Evolutionary conservation across 2,797 vertebrate genomes (phyloP).

Genomic region (Emys orbicularis): DNA sequence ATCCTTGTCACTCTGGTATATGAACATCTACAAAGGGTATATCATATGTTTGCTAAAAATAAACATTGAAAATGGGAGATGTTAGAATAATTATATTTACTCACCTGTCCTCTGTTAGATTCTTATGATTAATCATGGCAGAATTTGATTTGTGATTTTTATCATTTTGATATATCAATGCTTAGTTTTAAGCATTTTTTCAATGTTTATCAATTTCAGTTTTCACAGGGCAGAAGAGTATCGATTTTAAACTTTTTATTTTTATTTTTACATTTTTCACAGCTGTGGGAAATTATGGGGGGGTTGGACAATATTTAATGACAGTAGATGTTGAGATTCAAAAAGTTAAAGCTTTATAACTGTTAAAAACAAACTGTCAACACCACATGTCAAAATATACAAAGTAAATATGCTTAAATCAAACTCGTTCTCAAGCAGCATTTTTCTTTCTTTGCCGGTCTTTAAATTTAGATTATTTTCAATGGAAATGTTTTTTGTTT

Average conservation of each 20-base stretch:
- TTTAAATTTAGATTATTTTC: background rate
- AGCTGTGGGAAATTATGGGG: background rate
- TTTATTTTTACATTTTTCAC: background rate
- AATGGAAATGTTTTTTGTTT: background rate
- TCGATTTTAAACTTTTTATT: background rate
- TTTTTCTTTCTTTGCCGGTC: background rate
- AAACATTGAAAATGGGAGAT: background rate
- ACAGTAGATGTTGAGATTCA: background rate
- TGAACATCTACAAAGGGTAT: background rate
- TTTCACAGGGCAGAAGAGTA: background rate
- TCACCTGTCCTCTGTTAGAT: background rate
- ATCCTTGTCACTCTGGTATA: background rate
- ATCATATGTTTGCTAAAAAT: background rate
- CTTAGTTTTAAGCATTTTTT: background rate
- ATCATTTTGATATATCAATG: background rate
- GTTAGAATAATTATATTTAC: background rate
- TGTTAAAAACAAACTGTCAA: background rate
- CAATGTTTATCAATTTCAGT: background rate
- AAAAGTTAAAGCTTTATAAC: background rate
- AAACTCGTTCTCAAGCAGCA: background rate
- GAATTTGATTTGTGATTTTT: background rate
- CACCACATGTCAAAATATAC: background rate
- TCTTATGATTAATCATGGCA: background rate
- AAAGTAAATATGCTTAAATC: background rate
- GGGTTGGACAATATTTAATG: background rate